phyloP scores from a whole-genome alignment of 2,888 invertebrate genomes.

The Heliconius aoede region DNA sequence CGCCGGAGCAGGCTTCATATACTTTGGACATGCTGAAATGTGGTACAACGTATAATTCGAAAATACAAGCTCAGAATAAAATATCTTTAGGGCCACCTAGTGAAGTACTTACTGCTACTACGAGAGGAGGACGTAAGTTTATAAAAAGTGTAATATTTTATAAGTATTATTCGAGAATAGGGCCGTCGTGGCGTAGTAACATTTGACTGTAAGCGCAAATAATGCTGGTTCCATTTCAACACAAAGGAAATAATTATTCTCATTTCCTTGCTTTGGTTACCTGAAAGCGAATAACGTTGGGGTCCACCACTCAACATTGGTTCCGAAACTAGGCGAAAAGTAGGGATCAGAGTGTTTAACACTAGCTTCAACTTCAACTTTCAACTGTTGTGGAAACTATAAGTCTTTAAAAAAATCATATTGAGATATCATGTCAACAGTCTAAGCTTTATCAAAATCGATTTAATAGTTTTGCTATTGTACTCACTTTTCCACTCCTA shows the following conservation, averaged over 20 bases:
- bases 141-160: neutral
- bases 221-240: neutral
- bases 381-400: neutral
- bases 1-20: constrained; percentile 89
- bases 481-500: constrained; percentile 52
- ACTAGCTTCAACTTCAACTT: neutral
- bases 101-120: constrained; percentile 86
- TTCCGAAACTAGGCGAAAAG: no score
- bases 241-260: neutral
- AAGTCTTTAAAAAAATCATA: no score
- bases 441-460: neutral
- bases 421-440: neutral
- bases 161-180: neutral
- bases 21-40: constrained; percentile 89
- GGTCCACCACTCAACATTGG: neutral
- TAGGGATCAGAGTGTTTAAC: neutral
- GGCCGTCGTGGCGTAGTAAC: no score
- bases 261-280: neutral
- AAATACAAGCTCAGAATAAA: constrained; percentile 89
- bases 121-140: constrained; percentile 88
- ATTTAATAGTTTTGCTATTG: no score
- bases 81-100: constrained; percentile 90
- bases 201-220: no score
- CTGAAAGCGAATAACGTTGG: neutral
- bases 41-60: constrained; percentile 90